A percentile compares a stretch with the other conserved stretches of the same genome.
These are phyloP conservation scores for Macroramphosus scolopax DNA, from an alignment of 2,797 vertebrate species.

Conservation along the genomic window DNA sequence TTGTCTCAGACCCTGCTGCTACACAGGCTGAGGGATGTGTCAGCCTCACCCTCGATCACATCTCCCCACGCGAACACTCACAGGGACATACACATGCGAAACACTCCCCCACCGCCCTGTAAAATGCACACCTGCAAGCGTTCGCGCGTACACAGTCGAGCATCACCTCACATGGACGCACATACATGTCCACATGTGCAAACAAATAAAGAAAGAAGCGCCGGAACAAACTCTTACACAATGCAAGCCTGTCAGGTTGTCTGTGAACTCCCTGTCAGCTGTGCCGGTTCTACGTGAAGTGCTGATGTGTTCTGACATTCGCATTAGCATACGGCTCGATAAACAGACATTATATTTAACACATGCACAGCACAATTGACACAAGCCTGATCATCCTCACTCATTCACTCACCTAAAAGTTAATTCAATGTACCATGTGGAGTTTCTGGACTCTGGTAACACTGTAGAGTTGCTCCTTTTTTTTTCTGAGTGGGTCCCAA, in stretches of 20 bases:
- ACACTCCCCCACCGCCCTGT: background rate
- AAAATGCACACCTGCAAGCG: background rate
- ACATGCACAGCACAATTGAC: slow-evolving; percentile 3
- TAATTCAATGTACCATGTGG: too few relatives aligned
- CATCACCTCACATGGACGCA: fast-evolving
- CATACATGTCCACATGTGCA: background rate
- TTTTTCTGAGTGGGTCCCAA: too few relatives aligned
- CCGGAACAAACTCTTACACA: background rate
- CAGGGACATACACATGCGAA: slow-evolving; percentile 8
- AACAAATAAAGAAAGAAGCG: background rate
- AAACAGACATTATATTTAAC: slow-evolving; percentile 14
- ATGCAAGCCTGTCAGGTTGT: background rate
- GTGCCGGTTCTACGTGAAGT: slow-evolving; percentile 8
- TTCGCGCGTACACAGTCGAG: background rate
- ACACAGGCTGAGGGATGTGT: slow-evolving; percentile 50
- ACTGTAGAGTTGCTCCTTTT: too few relatives aligned
- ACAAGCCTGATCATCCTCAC: too few relatives aligned
- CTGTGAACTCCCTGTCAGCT: slow-evolving; percentile 15
- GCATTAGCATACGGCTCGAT: slow-evolving; percentile 23
- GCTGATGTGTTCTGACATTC: slow-evolving; percentile 37
- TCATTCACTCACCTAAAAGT: too few relatives aligned
- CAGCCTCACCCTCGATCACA: slow-evolving; percentile 34
- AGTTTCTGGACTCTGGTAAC: too few relatives aligned
- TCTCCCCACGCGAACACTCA: slow-evolving; percentile 25
- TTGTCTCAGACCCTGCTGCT: slow-evolving; percentile 53